phyloP scores from a whole-genome alignment of 1,140 invertebrate species.

The Atopsyche davidsoni region DNA sequence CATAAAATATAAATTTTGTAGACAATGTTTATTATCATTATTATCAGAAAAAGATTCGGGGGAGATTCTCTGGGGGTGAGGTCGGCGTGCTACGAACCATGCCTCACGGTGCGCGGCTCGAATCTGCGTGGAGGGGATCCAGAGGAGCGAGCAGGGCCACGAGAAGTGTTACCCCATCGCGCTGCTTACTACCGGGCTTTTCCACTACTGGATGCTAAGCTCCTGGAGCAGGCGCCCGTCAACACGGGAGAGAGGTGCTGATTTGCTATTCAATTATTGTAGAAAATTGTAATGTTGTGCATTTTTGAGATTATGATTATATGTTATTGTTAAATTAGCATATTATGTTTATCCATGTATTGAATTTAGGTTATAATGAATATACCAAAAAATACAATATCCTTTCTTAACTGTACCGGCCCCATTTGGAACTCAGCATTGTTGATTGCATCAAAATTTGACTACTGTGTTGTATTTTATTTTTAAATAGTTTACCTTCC shows the following conservation, averaged over 20 bases:
- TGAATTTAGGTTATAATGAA: no score
- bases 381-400: no score
- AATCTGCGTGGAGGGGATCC: slow-evolving; percentile 57
- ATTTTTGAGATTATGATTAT: background rate
- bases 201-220: slow-evolving; percentile 68
- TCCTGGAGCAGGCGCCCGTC: slow-evolving; percentile 66
- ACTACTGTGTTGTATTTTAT: no score
- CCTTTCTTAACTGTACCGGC: no score
- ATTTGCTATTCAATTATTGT: slow-evolving; percentile 1
- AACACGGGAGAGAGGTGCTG: slow-evolving; percentile 28
- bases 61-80: slow-evolving; percentile 68
- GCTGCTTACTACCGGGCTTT: slow-evolving; percentile 71
- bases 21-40: slow-evolving; percentile 16
- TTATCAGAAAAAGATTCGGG: slow-evolving; percentile 54
- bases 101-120: slow-evolving; percentile 55
- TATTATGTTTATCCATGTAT: no score
- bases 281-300: background rate
- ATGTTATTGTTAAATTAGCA: no score
- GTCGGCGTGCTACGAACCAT: slow-evolving; percentile 72
- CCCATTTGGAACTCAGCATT: no score
- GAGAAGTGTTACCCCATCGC: slow-evolving; percentile 63
- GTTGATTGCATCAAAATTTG: no score
- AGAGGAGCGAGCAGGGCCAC: slow-evolving; percentile 72
- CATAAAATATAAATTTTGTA: no score
- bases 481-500: no score